Conservation (phyloP, 2,113 vertebrate genomes). For the Corythornis madagascariensis region DNA sequence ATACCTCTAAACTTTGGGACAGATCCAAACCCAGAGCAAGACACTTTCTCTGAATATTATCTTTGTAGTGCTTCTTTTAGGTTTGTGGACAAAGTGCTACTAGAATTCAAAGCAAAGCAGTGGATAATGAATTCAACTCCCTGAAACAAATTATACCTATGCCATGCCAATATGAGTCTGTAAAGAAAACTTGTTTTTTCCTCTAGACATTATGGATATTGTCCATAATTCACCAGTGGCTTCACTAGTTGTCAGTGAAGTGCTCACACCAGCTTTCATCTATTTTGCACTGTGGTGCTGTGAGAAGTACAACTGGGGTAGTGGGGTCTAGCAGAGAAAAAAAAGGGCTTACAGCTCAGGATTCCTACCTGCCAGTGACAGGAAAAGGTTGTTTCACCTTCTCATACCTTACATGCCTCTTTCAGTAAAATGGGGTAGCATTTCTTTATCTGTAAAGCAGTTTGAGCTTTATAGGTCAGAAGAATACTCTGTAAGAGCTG, state of each 20-base stretch:
- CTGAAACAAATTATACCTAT: background rate
- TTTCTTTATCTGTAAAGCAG: no score
- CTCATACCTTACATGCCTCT: background rate
- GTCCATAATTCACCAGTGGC: background rate
- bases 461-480: no score
- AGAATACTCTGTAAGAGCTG: no score
- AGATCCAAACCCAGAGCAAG: background rate
- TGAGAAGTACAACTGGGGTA: background rate
- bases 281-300: rapidly evolving
- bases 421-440: background rate
- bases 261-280: background rate
- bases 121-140: background rate
- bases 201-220: background rate
- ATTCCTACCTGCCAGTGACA: background rate
- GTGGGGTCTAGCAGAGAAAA: background rate
- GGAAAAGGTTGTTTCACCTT: background rate
- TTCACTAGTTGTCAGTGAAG: background rate
- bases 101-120: background rate
- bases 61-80: background rate
- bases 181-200: background rate
- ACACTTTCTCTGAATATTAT: background rate
- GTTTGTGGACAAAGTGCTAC: background rate
- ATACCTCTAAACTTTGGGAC: background rate
- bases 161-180: background rate
- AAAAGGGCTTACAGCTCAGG: background rate